Percentiles rank a stretch among this genome's conserved stretches.
Conservation (phyloP, 2,113 vertebrate species). For the Vulpes ferrilata region DNA sequence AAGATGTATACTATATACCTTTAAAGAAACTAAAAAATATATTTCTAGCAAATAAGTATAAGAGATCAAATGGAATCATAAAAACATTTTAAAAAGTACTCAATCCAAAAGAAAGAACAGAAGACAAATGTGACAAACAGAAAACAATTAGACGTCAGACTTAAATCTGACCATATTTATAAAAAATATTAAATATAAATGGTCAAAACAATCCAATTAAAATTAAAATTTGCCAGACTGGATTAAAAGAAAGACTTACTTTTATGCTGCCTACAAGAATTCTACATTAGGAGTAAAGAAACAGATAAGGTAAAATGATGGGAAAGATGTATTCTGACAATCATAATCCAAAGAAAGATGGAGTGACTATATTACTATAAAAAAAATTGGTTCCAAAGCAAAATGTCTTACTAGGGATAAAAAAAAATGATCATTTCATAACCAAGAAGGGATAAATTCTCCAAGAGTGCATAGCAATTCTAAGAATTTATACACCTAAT, state of each 20-base stretch:
- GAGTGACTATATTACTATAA: neutral
- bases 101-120: neutral
- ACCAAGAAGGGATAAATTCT: neutral
- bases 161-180: neutral
- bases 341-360: neutral
- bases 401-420: neutral
- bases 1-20: neutral
- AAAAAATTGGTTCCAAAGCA: neutral
- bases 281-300: neutral
- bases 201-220: neutral
- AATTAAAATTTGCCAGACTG: neutral
- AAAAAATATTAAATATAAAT: neutral
- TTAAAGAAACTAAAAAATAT: neutral
- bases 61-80: neutral
- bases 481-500: neutral
- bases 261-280: neutral
- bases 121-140: neutral
- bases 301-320: neutral
- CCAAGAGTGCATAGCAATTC: neutral
- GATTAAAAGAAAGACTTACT: neutral
- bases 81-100: neutral
- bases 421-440: neutral
- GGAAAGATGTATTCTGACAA: neutral
- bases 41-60: neutral
- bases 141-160: constrained; percentile 9